Base-by-base conservation (phyloP, 2,113 vertebrate species). In the Halichoeres trimaculatus region DNA sequence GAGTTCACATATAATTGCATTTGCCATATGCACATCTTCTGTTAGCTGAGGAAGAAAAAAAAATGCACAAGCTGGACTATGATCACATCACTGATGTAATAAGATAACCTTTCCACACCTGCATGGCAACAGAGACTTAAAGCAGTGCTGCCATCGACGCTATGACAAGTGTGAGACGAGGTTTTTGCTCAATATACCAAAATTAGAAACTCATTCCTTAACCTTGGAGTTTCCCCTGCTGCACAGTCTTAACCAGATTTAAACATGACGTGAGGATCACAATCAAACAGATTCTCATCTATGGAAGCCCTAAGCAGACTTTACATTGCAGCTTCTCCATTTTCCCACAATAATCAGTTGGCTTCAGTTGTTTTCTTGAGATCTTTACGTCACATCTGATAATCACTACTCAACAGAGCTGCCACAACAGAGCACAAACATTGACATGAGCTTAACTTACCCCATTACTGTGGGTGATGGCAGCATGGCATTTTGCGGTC, bases 21-120 rank as follows among this genome's bases (percentile, higher is more conserved):
- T 64, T 48, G 30, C 22, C 12, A 55, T 13, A 57, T 68, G 61
- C 63, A 72, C 47, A 16, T 61, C 34, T 24, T 43, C 57, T 58
- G 63, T 54, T 76, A 19, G 34, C 23, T 51, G 17, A 41, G 56
- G 64, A 30, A 9, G 61, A n/a, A n/a, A n/a, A 73, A 81, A 23
- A 17, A 17, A 43, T 38, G 14, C 17, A 45, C 43, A 17, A 8
- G 16, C 43, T 17, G 4, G 43, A 41, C 43, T 65, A 13, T 61
- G 66, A 40, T 62, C 65, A 57, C 64, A 19, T 24, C 43, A 35
- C 19, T 12, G 54, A 74, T 55, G 75, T 61, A 57, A 23, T 38
- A 52, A 70, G 55, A 70, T 74, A 75, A 77, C 68, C 65, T 52
- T 57, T 50, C 24, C 26, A 66, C 43, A 81, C 56, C 62, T 61